Conservation (phyloP, 2,888 invertebrate species). For the Panorpa germanica region DNA sequence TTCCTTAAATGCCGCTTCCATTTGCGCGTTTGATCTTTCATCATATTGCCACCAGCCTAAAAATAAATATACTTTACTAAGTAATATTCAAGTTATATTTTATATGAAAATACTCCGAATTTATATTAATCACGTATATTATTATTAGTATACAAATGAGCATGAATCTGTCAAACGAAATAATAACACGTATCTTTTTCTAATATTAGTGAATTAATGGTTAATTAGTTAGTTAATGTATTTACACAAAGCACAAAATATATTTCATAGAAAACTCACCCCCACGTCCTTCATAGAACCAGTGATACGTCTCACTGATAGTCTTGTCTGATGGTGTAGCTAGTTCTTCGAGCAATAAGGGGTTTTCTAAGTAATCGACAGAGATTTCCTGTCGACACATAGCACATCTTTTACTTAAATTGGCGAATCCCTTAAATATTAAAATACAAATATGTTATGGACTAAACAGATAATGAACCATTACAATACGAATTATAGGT, state of each 20-base stretch:
- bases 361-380: conserved; percentile 71
- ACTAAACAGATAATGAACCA: too few relatives aligned
- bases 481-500: too few relatives aligned
- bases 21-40: conserved; percentile 69
- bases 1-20: conserved; percentile 65
- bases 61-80: too few relatives aligned
- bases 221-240: conserved; percentile 11
- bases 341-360: conserved; percentile 43
- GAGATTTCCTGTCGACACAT: conserved; percentile 86
- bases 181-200: too few relatives aligned
- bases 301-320: conserved; percentile 58
- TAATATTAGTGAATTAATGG: too few relatives aligned
- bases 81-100: too few relatives aligned
- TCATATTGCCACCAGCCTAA: conserved; percentile 99
- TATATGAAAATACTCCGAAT: too few relatives aligned
- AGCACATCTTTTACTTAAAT: conserved; percentile 76
- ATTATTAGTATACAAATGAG: too few relatives aligned
- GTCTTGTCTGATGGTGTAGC: conserved; percentile 25
- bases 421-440: conserved; percentile 58
- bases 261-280: conserved; percentile 49
- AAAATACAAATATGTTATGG: too few relatives aligned
- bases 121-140: too few relatives aligned
- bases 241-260: too few relatives aligned
- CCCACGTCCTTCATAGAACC: conserved; percentile 92
- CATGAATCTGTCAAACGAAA: too few relatives aligned